Evolutionary conservation across 2,113 vertebrate species (phyloP), one percentile per base, ranked within the genome.

Genomic region (Fulmarus glacialis): DNA sequence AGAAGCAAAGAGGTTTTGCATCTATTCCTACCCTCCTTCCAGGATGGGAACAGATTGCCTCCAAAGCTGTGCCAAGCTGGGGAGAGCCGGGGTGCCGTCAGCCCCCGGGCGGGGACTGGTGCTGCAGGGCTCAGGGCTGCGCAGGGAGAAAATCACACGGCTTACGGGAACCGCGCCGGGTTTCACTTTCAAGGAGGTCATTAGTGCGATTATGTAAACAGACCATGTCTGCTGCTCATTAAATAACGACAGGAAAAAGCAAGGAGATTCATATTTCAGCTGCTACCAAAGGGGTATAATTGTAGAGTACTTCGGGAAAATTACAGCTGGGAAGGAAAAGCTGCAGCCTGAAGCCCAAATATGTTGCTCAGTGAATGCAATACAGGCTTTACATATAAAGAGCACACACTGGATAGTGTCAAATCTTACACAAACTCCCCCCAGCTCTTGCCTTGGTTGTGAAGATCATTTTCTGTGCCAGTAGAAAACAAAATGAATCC

Each of bases 21-120:
- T 77, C 15, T 45, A 4, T 72, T 63, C 36, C 43, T 13, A 3
- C 43, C n/a, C n/a, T 32, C 2, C 5, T 70, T 53, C 9, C 81
- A 32, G 75, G 59, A 38, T 4, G 32, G 56, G 93, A 70, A 53
- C 20, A 62, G 82, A 15, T 45, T 47, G 77, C 27, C 47, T 74
- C 23, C 55, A 2, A 11, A 43, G 68, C 94, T 19, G 67, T 38
- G 87, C 84, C 78, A 29, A 4, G 73, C 82, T 36, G 29, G 2
- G 1, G 32, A 56, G 48, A 45, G 59, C 23, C 0, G 9, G 5
- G 1, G 75, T 70, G 24, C 30, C 1, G 0, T 1, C 30, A 29
- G 52, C 18, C 68, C 32, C 26, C 2, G 1, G 66, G 56, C 58
- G 38, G 29, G 56, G 11, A 40, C 21, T 3, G 79, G 4, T 6